These are phyloP conservation scores for Podarcis cretensis DNA, from an alignment of 2,113 vertebrate genomes.

Conservation along the genomic window DNA sequence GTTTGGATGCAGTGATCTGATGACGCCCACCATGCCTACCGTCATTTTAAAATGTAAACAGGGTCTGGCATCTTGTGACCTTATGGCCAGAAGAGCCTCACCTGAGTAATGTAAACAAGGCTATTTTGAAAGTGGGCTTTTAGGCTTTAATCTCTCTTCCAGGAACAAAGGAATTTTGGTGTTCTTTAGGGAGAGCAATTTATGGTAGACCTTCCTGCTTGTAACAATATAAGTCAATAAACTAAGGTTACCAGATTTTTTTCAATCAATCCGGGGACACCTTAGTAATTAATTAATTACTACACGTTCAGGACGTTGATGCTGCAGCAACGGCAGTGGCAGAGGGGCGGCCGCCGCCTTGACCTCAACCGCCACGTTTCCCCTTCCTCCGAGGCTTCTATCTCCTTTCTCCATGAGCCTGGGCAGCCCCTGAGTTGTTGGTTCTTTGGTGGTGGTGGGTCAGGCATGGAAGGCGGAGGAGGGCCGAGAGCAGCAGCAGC, in stretches of 20 bases:
- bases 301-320: too few species aligned
- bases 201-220: neutral
- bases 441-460: too few species aligned
- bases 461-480: too few species aligned
- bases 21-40: conserved; percentile 40
- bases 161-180: conserved; percentile 18
- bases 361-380: too few species aligned
- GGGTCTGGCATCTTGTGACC: conserved; percentile 52
- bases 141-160: conserved; percentile 39
- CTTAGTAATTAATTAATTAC: too few species aligned
- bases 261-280: too few species aligned
- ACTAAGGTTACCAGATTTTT: neutral
- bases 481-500: too few species aligned
- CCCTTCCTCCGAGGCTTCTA: too few species aligned
- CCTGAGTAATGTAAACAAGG: conserved; percentile 58
- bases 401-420: too few species aligned
- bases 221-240: neutral
- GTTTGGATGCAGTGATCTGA: conserved; percentile 39
- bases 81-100: conserved; percentile 48
- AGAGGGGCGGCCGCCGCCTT: too few species aligned
- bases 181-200: neutral
- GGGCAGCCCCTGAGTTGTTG: too few species aligned
- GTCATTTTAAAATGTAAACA: conserved; percentile 65
- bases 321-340: too few species aligned
- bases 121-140: conserved; percentile 46